Conservation (phyloP, 2,113 vertebrate genomes). For the Patagioenas fasciata region DNA sequence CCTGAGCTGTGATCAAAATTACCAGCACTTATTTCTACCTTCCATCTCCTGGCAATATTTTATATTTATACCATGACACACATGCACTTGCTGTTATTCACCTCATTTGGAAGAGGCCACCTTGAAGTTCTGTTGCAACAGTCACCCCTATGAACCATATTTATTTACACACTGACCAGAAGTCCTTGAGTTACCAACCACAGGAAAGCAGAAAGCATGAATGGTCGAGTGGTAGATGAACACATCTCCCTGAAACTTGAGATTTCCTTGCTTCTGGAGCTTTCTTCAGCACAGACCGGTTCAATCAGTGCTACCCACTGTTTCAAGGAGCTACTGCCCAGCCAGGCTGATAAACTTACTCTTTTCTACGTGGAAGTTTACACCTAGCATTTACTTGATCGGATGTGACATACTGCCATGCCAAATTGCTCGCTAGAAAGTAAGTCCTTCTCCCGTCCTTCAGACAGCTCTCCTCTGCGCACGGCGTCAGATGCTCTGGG, state of each 20-base stretch:
- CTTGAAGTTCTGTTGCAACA: background rate
- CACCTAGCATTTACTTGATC: background rate
- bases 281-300: background rate
- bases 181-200: background rate
- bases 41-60: background rate
- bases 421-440: background rate
- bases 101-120: background rate
- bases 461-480: background rate
- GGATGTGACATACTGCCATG: background rate
- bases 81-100: background rate
- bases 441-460: conserved; percentile 33
- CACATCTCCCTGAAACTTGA: background rate
- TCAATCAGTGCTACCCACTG: background rate
- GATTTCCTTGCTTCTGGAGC: background rate
- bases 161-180: background rate
- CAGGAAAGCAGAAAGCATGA: background rate
- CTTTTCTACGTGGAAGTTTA: background rate
- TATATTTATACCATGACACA: background rate
- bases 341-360: background rate
- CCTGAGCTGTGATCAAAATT: background rate
- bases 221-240: background rate
- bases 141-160: background rate
- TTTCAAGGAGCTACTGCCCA: background rate
- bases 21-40: background rate
- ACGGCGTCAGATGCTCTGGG: background rate